Conservation (phyloP, 2,888 invertebrate species). For the Abrostola triplasia region DNA sequence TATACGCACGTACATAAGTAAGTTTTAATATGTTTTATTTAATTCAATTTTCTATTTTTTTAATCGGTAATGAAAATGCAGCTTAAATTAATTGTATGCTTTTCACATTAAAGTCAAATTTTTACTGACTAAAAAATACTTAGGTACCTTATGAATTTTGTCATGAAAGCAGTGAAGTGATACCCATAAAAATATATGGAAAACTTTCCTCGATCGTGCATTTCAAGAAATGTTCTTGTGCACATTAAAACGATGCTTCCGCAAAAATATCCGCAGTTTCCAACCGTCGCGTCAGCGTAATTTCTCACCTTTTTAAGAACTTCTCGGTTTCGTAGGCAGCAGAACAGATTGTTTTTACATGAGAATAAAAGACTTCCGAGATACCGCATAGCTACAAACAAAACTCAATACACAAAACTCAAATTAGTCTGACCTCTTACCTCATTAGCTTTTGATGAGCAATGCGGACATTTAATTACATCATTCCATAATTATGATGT, state of each 20-base stretch:
- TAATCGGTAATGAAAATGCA: too few relatives aligned
- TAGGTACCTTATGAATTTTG: neutral
- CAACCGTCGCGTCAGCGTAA: slow-evolving; percentile 46
- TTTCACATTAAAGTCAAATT: too few relatives aligned
- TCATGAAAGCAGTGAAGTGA: neutral
- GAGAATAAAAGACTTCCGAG: slow-evolving; percentile 17
- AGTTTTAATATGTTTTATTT: neutral
- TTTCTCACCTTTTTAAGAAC: slow-evolving; percentile 39
- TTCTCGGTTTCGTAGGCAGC: slow-evolving; percentile 16
- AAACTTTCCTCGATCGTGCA: slow-evolving; percentile 35
- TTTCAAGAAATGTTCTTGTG: slow-evolving; percentile 53
- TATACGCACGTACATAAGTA: too few relatives aligned
- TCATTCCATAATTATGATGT: slow-evolving; percentile 35
- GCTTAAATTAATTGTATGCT: too few relatives aligned
- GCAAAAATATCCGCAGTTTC: slow-evolving; percentile 49
- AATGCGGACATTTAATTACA: slow-evolving; percentile 48
- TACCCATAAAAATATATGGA: slow-evolving; percentile 21
- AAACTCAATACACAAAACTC: slow-evolving; percentile 1
- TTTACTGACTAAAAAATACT: too few relatives aligned
- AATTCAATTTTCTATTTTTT: neutral
- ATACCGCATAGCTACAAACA: slow-evolving; percentile 5
- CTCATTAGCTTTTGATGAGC: slow-evolving; percentile 27
- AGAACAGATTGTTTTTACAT: slow-evolving; percentile 9
- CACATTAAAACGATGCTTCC: slow-evolving; percentile 50
- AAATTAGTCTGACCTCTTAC: slow-evolving; percentile 24